Evolutionary conservation across 2,888 invertebrate genomes (phyloP).

Genomic region (Nasonia oneida): DNA sequence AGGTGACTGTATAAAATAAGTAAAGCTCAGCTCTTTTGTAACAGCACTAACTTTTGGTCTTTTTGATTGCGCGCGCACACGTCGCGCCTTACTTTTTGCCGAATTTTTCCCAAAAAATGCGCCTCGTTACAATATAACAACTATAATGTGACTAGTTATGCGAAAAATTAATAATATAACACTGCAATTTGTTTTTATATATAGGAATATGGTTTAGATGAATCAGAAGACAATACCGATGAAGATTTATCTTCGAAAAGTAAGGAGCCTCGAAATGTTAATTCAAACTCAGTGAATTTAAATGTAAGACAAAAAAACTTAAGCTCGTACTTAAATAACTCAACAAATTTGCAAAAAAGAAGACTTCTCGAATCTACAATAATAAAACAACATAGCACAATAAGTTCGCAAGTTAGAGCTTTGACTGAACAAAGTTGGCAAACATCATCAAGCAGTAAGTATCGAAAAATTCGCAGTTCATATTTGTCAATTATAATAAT

Average conservation of each 20-base stretch:
- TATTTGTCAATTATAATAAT: no score
- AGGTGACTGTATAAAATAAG: no score
- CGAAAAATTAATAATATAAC: neutral
- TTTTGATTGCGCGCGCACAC: no score
- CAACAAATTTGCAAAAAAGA: conserved; percentile 75
- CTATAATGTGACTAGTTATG: no score
- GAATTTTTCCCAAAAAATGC: no score
- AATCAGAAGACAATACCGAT: conserved; percentile 84
- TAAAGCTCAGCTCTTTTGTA: no score
- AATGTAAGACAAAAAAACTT: conserved; percentile 74
- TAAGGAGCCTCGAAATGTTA: conserved; percentile 71
- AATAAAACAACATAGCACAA: conserved; percentile 76
- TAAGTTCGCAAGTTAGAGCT: conserved; percentile 77
- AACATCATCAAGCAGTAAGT: conserved; percentile 74
- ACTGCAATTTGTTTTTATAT: conserved; percentile 48
- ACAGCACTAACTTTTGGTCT: no score
- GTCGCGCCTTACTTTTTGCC: no score
- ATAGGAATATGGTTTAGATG: conserved; percentile 89
- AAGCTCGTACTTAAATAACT: conserved; percentile 77
- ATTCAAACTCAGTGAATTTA: conserved; percentile 77
- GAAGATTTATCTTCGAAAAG: conserved; percentile 80
- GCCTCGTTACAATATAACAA: no score
- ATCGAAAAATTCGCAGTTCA: no score
- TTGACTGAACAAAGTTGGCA: conserved; percentile 78
- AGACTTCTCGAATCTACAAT: conserved; percentile 74